These are phyloP conservation scores for Aramus guarauna DNA, from an alignment of 2,113 vertebrate species.

Conservation along the genomic window DNA sequence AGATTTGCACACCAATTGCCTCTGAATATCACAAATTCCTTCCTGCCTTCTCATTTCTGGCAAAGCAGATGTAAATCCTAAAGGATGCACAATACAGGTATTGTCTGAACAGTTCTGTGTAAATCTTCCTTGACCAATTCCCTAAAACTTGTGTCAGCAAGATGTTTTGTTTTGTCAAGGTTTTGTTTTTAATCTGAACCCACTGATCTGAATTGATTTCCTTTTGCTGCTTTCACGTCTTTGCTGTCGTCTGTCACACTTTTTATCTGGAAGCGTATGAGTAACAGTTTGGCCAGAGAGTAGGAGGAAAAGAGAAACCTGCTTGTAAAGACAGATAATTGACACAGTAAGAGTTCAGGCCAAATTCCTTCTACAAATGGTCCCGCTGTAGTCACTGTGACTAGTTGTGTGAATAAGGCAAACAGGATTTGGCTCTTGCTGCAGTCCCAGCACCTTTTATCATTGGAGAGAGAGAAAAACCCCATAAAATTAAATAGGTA, in stretches of 20 bases:
- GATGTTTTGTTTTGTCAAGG: background rate
- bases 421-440: constrained; percentile 53
- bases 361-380: constrained; percentile 65
- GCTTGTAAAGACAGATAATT: constrained; percentile 61
- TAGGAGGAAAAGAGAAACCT: constrained; percentile 2
- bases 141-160: background rate
- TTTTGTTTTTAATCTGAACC: background rate
- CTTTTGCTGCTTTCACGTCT: background rate
- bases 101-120: background rate
- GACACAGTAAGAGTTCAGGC: constrained; percentile 54
- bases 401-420: constrained; percentile 42
- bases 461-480: constrained; percentile 52
- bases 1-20: background rate
- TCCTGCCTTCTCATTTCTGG: background rate
- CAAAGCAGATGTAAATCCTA: background rate
- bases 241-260: background rate
- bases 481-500: constrained; percentile 69
- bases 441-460: constrained; percentile 50
- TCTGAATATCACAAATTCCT: constrained; percentile 1
- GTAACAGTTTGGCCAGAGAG: background rate
- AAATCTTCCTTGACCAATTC: constrained; percentile 1
- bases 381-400: constrained; percentile 51
- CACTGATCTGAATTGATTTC: background rate
- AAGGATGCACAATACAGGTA: background rate
- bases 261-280: background rate